Base-by-base conservation (phyloP, 2,888 invertebrate species). In the Cotesia congregata region DNA sequence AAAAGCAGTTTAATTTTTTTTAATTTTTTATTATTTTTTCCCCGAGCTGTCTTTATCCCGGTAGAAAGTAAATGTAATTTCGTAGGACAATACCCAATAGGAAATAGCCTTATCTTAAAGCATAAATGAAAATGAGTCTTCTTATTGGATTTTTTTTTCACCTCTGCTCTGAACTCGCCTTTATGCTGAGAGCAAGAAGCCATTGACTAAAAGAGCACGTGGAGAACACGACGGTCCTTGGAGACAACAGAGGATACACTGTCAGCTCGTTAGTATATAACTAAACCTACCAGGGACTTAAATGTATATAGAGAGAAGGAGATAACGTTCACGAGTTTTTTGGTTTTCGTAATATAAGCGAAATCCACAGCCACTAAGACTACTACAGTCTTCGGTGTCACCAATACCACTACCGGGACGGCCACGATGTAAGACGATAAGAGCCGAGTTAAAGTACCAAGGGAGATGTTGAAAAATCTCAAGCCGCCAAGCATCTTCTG, bases 211-310 rank as follows among this genome's bases (percentile, higher is more conserved):
- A 73, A 30, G 70, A 72, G 50, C 60, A 67, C 39, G 71, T 50
- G 50, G 50, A 50, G 50, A 50, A 50, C 50, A 50, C 50, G 50
- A 12, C 59, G 67, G 30, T 75, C 79, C 79, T 77, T 77, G 73
- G 78, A 78, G 80, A 81, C 59, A 40, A 72, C 61, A 50, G 76
- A 12, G 68, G 20, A 67, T 60, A 83, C 79, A 75, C 76, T 81
- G 80, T 80, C 76, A 78, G 80, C 83, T 84, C 83, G 83, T 83
- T 84, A 83, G 79, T 79, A 81, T 82, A 83, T 83, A 85, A 83
- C 82, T 83, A 81, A 80, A 50, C 12, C 50, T 62, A 60, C 41
- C 64, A 77, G 74, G 9, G 12, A 50, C 50, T 50, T 50, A 50
- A 50, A 50, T 50, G 50, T 50, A 50, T 50, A 50, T 50, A 50